Base-by-base conservation (phyloP, 2,888 invertebrate species). In the Ctena decussata region DNA sequence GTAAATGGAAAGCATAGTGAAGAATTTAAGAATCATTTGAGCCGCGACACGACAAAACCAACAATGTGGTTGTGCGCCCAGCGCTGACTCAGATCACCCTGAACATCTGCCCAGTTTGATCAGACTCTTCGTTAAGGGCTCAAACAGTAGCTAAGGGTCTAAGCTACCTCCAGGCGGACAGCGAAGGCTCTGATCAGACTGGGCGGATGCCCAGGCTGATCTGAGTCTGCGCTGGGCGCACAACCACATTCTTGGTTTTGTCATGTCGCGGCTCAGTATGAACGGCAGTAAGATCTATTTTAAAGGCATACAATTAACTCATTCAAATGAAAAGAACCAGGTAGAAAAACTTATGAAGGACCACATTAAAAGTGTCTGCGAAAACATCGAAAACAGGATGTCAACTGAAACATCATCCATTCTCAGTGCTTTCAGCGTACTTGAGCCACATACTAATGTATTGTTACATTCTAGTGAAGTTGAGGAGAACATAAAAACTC, bases 341-440 rank as follows among this genome's bases (percentile, higher is more conserved):
- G 35, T 70, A 5, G 70, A 70, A 30, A 70, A n/a, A 39, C 44
- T 46, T 37, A 30, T 24, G 32, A 30, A 37, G 44, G 39, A 70
- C 21, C 35, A 70, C 39, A 70, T 70, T 37, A 11, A 70, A 70
- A 70, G 37, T 70, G 70, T 70, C 70, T 37, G 37, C 21, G 70
- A 39, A 24, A 35, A 70, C 70, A 70, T 70, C 35, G 70, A 70
- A 39, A 27, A 70, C n/a, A 70, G 70, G 35, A 35, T 70, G 70
- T 3, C 70, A 5, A 70, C 32, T 35, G 70, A 70, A 70, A 39
- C 70, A 2, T 39, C 44, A 24, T 35, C 76, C 3, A 46, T 73
- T 41, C 32, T 49, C n/a, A 73, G 21, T 73, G 46, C 49, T 21
- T 73, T 46, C 73, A 73, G 73, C 12, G 49, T 46, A 46, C 21